A percentile compares a stretch with the other conserved stretches of the same genome.
Evolutionary conservation across 2,888 invertebrate genomes (phyloP).

Genomic region (Rhagonycha fulva): DNA sequence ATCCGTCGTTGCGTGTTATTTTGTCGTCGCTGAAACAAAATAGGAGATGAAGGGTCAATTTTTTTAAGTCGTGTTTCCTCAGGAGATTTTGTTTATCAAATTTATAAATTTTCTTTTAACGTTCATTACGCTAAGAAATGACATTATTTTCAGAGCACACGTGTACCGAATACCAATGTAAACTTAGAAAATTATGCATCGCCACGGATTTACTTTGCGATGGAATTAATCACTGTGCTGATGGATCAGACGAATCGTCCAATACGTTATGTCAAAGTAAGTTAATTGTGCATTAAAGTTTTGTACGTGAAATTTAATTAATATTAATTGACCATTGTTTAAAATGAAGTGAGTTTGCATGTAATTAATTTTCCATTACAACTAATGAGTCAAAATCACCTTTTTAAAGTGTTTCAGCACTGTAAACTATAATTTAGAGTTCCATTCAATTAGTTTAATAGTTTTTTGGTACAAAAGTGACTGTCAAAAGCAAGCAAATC

Average conservation of each 20-base stretch:
- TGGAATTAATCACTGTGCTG: constrained; percentile 91
- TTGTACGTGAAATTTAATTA: not conserved
- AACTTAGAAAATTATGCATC: constrained; percentile 88
- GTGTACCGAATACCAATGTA: constrained; percentile 88
- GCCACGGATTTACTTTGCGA: constrained; percentile 90
- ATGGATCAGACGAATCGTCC: constrained; percentile 89
- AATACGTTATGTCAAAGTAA: constrained; percentile 86
- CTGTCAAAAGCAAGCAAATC: not conserved
- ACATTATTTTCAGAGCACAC: constrained; percentile 72
- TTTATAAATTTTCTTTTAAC: not conserved
- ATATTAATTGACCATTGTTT: not conserved
- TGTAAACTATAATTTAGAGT: not conserved
- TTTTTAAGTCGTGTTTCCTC: not conserved
- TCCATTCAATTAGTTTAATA: not conserved
- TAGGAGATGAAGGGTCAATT: not conserved
- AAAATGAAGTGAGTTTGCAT: not conserved
- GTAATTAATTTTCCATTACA: not conserved
- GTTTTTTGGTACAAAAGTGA: not conserved
- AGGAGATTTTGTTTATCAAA: not conserved
- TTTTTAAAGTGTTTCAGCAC: not conserved
- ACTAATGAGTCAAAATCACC: not conserved
- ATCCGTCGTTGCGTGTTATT: not conserved
- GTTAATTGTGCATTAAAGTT: constrained; percentile 46
- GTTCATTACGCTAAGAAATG: not conserved
- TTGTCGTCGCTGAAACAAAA: not conserved